phyloP scores from a whole-genome alignment of 2,797 vertebrate genomes.

The Parauchenoglanis ngamensis region DNA sequence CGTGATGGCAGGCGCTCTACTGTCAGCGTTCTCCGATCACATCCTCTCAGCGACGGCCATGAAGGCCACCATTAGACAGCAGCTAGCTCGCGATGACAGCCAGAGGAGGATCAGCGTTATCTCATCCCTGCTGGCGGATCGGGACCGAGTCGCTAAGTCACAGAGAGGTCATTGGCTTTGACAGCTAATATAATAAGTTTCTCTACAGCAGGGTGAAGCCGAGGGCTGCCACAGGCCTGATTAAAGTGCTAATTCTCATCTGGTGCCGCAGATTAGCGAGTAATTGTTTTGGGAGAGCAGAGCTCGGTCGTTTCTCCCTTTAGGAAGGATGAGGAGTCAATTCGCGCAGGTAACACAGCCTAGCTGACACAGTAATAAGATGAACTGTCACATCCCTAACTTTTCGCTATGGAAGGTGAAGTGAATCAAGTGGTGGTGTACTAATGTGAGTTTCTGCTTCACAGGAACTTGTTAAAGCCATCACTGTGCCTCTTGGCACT shows the following conservation, averaged over 20 bases:
- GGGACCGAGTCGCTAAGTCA: slow-evolving; percentile 50
- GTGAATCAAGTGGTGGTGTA: slow-evolving; percentile 46
- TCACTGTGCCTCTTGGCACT: slow-evolving; percentile 10
- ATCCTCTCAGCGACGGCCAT: background rate
- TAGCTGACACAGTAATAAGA: slow-evolving; percentile 54
- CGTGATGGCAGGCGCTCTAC: background rate
- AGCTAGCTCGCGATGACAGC: slow-evolving; percentile 28
- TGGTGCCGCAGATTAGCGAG: slow-evolving; percentile 73
- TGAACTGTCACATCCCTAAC: slow-evolving; percentile 50
- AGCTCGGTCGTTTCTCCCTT: slow-evolving; percentile 58
- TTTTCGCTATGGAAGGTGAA: slow-evolving; percentile 59
- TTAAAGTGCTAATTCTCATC: slow-evolving; percentile 75
- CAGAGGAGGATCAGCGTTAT: slow-evolving; percentile 34
- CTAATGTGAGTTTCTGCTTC: slow-evolving; percentile 5
- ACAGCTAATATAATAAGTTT: slow-evolving; percentile 68
- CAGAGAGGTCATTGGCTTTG: slow-evolving; percentile 65
- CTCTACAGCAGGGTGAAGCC: slow-evolving; percentile 63
- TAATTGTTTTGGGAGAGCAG: slow-evolving; percentile 75
- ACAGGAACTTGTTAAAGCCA: background rate
- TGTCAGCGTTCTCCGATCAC: slow-evolving; percentile 19
- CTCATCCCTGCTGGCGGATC: slow-evolving; percentile 23
- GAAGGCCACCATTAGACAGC: slow-evolving; percentile 27
- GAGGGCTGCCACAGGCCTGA: slow-evolving; percentile 64
- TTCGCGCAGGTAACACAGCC: slow-evolving; percentile 56
- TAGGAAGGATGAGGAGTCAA: slow-evolving; percentile 55